These are phyloP conservation scores for Tapera naevia DNA, from an alignment of 2,797 vertebrate species.

Conservation along the genomic window DNA sequence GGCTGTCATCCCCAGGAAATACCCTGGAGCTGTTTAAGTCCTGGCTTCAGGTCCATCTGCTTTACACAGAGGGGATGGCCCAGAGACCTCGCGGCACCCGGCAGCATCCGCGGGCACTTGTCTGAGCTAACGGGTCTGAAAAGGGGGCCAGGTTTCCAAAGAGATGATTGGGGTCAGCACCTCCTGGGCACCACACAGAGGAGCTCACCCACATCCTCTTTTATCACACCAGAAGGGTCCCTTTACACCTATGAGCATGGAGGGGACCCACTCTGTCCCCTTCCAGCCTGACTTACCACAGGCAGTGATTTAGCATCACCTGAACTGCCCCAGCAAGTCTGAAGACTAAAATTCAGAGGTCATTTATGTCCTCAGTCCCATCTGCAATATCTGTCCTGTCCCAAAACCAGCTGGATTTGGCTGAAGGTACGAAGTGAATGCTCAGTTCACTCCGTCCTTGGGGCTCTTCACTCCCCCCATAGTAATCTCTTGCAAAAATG, in stretches of 20 bases:
- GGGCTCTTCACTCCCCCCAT: not conserved
- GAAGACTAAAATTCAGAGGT: not conserved
- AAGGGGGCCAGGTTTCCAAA: not conserved
- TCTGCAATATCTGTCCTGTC: fast-evolving
- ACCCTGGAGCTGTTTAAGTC: not conserved
- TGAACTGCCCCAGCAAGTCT: not conserved
- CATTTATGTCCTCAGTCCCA: not conserved
- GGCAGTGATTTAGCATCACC: not conserved
- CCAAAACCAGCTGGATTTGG: not conserved
- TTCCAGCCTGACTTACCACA: not conserved
- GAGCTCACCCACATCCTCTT: not conserved
- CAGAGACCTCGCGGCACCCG: fast-evolving
- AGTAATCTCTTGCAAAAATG: not conserved
- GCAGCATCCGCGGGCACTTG: not conserved
- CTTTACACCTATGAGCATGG: fast-evolving
- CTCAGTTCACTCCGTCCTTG: not conserved
- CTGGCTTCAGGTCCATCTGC: fast-evolving
- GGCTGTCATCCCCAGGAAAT: not conserved
- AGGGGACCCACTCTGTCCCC: not conserved
- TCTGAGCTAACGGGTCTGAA: not conserved
- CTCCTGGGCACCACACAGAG: not conserved
- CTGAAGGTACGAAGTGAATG: not conserved
- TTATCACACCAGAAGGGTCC: not conserved
- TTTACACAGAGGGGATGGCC: not conserved
- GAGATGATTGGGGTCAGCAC: not conserved